Evolutionary conservation across 2,113 vertebrate species (phyloP), one percentile per base, ranked within the genome.

Genomic region (Tachysurus fulvidraco): DNA sequence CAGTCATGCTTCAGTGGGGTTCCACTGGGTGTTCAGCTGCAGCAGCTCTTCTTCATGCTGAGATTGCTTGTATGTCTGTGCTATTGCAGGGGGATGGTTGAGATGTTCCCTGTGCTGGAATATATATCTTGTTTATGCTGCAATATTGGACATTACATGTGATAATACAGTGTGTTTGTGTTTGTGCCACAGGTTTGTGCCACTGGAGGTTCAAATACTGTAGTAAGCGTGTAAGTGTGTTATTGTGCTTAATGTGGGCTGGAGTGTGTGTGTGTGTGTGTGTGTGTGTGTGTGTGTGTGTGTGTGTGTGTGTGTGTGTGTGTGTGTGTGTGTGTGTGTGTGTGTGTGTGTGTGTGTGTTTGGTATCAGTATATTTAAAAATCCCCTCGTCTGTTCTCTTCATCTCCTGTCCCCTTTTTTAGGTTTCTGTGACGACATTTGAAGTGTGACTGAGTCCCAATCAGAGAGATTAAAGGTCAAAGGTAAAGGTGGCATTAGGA

Each of bases 371-470:
- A 83, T 21, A 16, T 14, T 25, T 25, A n/a, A 57, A 74, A 41
- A 84, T 25, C 57, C 57, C 64, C 57, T 85, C 44, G 64, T 77
- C 71, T 23, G 21, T 52, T 74, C 57, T 46, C 57, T 77, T 59
- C 54, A 77, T 85, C 73, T 64, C 23, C 25, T 74, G 19, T 52
- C 60, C 54, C 62, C 54, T 67, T 46, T 62, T 79, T 46, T 85
- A 60, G 25, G 25, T 85, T 79, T 79, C 44, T 36, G 59, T 65
- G 13, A 17, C 36, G 60, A 65, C 60, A 76, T 79, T 85, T 79
- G 84, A 85, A 85, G 84, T 74, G 36, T 84, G 71, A n/a, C 55
- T 76, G 83, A 85, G n/a, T 23, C 44, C 28, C 60, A 41, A 46
- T 57, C 60, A 41, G 59, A 55, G 50, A 79, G 60, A n/a, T 77